Evolutionary conservation across 1,140 invertebrate genomes (phyloP).

Genomic region (Penaeus chinensis): DNA sequence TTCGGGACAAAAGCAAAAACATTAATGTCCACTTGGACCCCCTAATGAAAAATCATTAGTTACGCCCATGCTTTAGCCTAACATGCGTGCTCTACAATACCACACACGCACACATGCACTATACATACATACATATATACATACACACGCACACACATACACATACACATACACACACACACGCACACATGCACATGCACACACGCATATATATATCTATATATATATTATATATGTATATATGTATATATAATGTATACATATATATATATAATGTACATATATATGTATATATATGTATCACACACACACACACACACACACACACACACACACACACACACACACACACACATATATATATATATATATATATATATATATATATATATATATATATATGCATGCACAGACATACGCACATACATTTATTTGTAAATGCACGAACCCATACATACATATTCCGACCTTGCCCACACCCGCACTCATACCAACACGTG

Average conservation of each 20-base stretch:
- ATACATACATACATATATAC: neutral
- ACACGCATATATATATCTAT: neutral
- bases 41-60: neutral
- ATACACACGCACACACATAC: neutral
- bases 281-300: neutral
- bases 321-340: neutral
- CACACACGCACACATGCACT: neutral
- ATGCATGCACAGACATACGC: neutral
- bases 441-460: neutral
- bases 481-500: neutral
- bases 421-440: too few relatives aligned
- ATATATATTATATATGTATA: too few relatives aligned
- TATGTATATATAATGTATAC: too few relatives aligned
- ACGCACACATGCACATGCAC: neutral
- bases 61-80: neutral
- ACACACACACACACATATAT: neutral
- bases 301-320: neutral
- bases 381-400: conserved; percentile 20
- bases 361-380: conserved; percentile 22
- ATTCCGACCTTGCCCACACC: neutral
- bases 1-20: too few relatives aligned
- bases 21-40: too few relatives aligned
- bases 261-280: neutral
- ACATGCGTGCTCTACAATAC: neutral
- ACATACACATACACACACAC: neutral